Percentiles rank a stretch among this genome's conserved stretches.
Conservation (phyloP, 1,140 invertebrate species). For the Reticulitermes speratus region DNA sequence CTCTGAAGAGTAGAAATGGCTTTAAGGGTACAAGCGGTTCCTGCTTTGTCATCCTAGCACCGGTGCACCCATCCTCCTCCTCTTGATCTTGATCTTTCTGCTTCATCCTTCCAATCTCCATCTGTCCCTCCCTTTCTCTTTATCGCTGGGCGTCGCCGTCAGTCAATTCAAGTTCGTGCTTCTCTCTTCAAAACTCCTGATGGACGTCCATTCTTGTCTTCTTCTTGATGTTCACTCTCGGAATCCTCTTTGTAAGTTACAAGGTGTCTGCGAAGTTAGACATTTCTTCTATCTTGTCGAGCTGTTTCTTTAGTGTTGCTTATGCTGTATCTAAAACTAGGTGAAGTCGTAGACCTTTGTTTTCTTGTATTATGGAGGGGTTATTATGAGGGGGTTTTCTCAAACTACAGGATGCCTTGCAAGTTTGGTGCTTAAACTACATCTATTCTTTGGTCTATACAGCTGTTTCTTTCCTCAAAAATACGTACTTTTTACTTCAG, state of each 20-base stretch:
- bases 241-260: neutral
- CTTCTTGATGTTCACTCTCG: constrained; percentile 10
- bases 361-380: no score
- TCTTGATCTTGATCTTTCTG: constrained; percentile 1
- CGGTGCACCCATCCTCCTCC: neutral
- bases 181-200: constrained; percentile 11
- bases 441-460: no score
- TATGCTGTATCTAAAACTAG: no score
- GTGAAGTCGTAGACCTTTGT: no score
- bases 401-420: no score
- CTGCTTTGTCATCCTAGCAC: constrained; percentile 13
- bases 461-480: no score
- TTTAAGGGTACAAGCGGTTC: neutral
- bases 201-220: constrained; percentile 18
- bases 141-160: neutral
- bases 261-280: neutral
- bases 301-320: neutral
- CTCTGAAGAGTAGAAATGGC: neutral
- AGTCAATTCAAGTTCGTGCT: constrained; percentile 8
- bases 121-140: neutral
- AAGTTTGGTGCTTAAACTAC: no score
- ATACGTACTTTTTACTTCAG: no score
- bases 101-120: neutral
- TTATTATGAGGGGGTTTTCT: no score
- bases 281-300: neutral